A percentile compares a stretch with the other conserved stretches of the same genome.
phyloP scores from a whole-genome alignment of 2,888 invertebrate species.

The Callyntrura guangdongensis region DNA sequence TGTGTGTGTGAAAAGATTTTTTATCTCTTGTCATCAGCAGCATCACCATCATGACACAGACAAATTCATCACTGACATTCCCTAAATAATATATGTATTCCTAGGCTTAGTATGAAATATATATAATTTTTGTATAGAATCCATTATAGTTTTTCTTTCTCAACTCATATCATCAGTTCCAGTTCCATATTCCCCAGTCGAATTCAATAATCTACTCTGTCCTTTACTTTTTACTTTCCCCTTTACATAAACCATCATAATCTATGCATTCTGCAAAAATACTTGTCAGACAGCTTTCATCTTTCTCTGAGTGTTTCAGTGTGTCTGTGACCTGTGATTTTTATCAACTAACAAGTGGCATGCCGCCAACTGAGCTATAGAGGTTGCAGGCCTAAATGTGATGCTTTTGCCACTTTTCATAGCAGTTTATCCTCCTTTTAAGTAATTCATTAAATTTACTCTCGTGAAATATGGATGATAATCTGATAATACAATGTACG shows the following conservation, averaged over 20 bases:
- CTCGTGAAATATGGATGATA: too few relatives aligned
- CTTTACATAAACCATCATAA: neutral
- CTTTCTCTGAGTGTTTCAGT: neutral
- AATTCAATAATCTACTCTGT: neutral
- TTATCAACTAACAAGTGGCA: conserved; percentile 15
- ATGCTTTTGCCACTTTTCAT: neutral
- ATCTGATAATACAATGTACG: too few relatives aligned
- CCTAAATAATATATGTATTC: conserved; percentile 11
- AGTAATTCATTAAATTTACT: too few relatives aligned
- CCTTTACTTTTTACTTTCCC: neutral
- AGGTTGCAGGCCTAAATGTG: neutral
- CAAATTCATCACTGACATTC: conserved; percentile 45
- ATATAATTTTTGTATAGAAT: neutral
- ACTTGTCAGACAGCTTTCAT: conserved; percentile 40
- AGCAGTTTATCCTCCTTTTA: too few relatives aligned
- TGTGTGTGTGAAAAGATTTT: conserved; percentile 19
- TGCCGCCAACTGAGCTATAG: neutral
- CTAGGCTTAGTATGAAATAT: neutral
- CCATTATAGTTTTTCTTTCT: neutral
- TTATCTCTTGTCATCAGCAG: conserved; percentile 12
- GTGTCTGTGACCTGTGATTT: too few relatives aligned
- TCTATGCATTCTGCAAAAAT: conserved; percentile 2
- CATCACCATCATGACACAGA: conserved; percentile 28
- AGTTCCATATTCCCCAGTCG: neutral
- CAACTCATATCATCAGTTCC: conserved; percentile 35